phyloP scores from a whole-genome alignment of 2,797 vertebrate genomes.

The Sylvia borin region DNA sequence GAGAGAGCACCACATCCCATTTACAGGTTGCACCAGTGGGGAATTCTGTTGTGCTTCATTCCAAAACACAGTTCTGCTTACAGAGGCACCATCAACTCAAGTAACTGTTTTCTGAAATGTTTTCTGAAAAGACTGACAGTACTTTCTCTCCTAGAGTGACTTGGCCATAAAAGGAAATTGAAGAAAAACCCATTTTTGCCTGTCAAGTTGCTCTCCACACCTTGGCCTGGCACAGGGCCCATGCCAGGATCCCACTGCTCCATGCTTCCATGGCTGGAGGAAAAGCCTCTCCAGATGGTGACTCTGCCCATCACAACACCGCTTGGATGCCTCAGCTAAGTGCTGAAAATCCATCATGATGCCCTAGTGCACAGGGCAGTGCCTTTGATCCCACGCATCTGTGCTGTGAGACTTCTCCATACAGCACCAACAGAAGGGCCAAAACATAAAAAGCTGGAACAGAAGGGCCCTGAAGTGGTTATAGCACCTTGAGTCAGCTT shows the following conservation, averaged over 20 bases:
- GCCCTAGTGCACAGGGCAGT: neutral
- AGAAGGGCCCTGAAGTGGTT: neutral
- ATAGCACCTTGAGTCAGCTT: neutral
- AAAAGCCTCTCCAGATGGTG: neutral
- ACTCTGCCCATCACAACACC: neutral
- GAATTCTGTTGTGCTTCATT: neutral
- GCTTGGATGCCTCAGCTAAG: neutral
- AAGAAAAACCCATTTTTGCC: neutral
- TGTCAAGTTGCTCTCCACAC: neutral
- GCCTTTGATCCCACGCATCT: rapidly evolving
- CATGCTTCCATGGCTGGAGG: neutral
- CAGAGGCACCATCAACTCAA: neutral
- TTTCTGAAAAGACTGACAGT: neutral
- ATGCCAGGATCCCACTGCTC: rapidly evolving
- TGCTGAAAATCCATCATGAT: neutral
- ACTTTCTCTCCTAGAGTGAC: neutral
- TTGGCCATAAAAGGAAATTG: neutral
- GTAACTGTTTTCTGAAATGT: neutral
- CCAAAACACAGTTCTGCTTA: neutral
- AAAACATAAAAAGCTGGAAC: neutral
- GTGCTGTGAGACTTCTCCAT: neutral
- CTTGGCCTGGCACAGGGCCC: neutral
- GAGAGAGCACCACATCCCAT: neutral
- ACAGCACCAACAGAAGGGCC: neutral
- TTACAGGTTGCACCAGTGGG: neutral